Evolutionary conservation across 2,888 invertebrate genomes (phyloP).

Genomic region (Protonemura montana): DNA sequence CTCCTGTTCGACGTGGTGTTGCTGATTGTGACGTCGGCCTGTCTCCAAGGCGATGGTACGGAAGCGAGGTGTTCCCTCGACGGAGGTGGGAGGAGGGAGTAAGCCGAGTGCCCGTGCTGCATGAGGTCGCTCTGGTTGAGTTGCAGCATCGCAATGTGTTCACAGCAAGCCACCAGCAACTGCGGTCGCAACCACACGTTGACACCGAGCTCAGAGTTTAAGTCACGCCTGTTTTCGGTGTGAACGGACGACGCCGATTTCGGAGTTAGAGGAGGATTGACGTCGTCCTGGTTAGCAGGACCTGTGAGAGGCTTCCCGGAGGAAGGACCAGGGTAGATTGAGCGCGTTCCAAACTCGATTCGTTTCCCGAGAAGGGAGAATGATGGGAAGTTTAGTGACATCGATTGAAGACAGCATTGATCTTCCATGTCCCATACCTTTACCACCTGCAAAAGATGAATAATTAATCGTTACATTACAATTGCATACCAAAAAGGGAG

Average conservation of each 20-base stretch:
- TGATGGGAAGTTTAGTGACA: constrained; percentile 66
- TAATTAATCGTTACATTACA: no score
- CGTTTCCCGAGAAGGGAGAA: constrained; percentile 65
- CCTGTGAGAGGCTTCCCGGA: neutral
- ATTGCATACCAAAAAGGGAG: no score
- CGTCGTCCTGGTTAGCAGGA: constrained; percentile 12
- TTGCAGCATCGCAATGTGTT: constrained; percentile 59
- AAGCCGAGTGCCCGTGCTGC: neutral
- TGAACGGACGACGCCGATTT: neutral
- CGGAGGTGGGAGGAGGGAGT: constrained; percentile 51
- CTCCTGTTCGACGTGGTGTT: constrained; percentile 12
- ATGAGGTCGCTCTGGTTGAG: constrained; percentile 27
- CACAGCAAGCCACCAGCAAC: constrained; percentile 65
- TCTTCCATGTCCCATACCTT: constrained; percentile 69
- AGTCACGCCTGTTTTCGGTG: constrained; percentile 24
- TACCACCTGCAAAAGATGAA: constrained; percentile 60
- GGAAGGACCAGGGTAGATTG: constrained; percentile 65
- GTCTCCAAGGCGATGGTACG: constrained; percentile 51
- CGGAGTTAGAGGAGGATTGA: neutral
- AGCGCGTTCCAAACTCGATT: constrained; percentile 66
- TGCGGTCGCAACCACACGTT: constrained; percentile 58
- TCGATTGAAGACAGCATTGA: constrained; percentile 65
- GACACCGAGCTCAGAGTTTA: neutral
- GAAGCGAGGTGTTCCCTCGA: constrained; percentile 51
- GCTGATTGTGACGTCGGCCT: constrained; percentile 46